Percentiles rank a stretch among this genome's conserved stretches.
Conservation (phyloP, 2,888 invertebrate genomes). For the Corbicula japonica region DNA sequence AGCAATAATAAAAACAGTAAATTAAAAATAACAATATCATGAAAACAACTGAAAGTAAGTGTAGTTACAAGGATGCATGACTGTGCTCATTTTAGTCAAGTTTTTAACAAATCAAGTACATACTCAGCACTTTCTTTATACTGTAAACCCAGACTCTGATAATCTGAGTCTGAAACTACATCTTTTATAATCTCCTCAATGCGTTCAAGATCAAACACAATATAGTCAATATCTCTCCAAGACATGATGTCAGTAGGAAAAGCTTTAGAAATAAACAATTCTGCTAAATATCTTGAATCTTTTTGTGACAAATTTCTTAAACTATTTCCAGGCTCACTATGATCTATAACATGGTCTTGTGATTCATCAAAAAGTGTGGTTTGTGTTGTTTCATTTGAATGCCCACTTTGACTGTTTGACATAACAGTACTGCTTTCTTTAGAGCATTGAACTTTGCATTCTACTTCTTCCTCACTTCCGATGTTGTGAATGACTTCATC, state of each 20-base stretch:
- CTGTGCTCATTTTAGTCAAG: background rate
- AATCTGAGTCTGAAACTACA: slow-evolving; percentile 44
- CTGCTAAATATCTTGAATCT: background rate
- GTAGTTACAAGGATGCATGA: too few relatives aligned
- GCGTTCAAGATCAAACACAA: slow-evolving; percentile 39
- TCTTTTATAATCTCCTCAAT: slow-evolving; percentile 26
- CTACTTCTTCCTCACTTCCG: too few relatives aligned
- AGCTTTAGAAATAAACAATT: background rate
- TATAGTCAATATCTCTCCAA: slow-evolving; percentile 5
- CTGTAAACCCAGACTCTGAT: slow-evolving; percentile 15
- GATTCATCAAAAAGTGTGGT: too few relatives aligned
- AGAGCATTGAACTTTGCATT: too few relatives aligned
- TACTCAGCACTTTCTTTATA: slow-evolving; percentile 33
- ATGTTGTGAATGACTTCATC: too few relatives aligned
- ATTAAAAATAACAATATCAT: too few relatives aligned
- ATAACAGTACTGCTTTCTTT: too few relatives aligned
- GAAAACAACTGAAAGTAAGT: too few relatives aligned
- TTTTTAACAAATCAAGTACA: slow-evolving; percentile 20
- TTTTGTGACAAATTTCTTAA: background rate
- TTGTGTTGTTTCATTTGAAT: background rate
- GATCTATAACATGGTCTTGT: too few relatives aligned
- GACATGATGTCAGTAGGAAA: background rate
- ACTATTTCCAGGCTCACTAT: background rate
- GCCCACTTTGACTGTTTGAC: background rate
- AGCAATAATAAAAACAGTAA: too few relatives aligned